Evolutionary conservation across 2,113 vertebrate genomes (phyloP), one percentile per base, ranked within the genome.

Genomic region (Epinephelus moara): DNA sequence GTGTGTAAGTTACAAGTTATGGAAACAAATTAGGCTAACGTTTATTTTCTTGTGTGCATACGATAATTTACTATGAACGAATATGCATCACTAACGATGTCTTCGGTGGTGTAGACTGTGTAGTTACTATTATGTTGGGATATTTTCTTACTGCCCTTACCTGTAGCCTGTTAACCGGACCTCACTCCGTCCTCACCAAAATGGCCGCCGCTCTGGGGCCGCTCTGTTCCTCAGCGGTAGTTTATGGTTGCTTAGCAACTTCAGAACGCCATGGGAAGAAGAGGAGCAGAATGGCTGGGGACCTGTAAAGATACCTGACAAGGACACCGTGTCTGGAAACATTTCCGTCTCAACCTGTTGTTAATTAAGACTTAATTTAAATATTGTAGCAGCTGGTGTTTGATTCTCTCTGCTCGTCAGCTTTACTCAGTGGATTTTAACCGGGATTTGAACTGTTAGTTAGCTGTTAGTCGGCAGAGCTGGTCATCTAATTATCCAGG

Each of bases 231-330:
- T 49, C 18, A 7, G 14, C 10, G 50, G 53, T 56, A 73, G 85
- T 90, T 89, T 78, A 18, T 9, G 64, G 95, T 96, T 95, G 89
- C 96, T 82, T 59, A 27, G 96, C 91, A 94, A 97, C 96, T 1
- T n/a, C 18, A 76, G 12, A 91, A 95, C 88, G 92, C 93, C 40
- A 52, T 53, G 71, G 5, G 57, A 56, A 60, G 56, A 15, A 23
- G 19, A 76, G 13, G 19, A 78, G 60, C 5, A 9, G 17, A 75
- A 40, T 62, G 71, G 9, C 63, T 47, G 25, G 15, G 4, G 59
- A 67, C 13, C 19, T 23, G 60, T 59, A 53, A 37, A 14, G 6
- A 45, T 3, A 47, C 59, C n/a, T 33, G 30, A 70, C 42, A 4
- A 52, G 59, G 59, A 64, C 13, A 11, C 37, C 59, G 64, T 30